phyloP scores from a whole-genome alignment of 2,797 vertebrate genomes.

The Etheostoma nigrum region DNA sequence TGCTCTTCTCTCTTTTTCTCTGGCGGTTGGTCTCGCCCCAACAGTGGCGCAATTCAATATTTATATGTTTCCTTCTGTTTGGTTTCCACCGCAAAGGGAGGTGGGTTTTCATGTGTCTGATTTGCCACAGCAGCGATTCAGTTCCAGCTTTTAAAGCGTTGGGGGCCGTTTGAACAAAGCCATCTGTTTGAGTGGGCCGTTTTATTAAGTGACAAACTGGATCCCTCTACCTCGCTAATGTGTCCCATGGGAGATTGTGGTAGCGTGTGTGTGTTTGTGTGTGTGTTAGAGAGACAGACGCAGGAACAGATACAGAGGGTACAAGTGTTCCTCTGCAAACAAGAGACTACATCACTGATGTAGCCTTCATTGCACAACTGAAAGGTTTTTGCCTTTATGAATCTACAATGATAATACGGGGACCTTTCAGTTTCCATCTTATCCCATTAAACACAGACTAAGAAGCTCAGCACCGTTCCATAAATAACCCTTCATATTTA shows the following conservation, averaged over 20 bases:
- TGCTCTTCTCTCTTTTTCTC: conserved; percentile 10
- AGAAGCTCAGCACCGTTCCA: conserved; percentile 36
- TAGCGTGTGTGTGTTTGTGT: conserved; percentile 35
- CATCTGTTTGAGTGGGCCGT: conserved; percentile 81
- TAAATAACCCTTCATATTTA: conserved; percentile 65
- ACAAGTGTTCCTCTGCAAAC: conserved; percentile 47
- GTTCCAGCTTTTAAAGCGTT: conserved; percentile 70
- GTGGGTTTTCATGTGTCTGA: conserved; percentile 66
- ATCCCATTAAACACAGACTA: conserved; percentile 42
- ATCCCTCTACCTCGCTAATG: conserved; percentile 78
- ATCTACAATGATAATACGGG: conserved; percentile 56
- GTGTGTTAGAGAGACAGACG: conserved; percentile 27
- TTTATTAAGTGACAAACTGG: conserved; percentile 85
- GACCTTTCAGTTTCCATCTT: conserved; percentile 52
- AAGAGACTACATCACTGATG: conserved; percentile 24
- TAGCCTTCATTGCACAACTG: conserved; percentile 33
- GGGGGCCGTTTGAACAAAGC: conserved; percentile 72
- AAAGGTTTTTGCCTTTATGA: conserved; percentile 54
- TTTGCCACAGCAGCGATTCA: conserved; percentile 66
- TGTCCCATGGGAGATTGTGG: conserved; percentile 67
- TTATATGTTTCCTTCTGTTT: conserved; percentile 76
- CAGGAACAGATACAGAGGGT: neutral
- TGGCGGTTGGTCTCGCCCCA: conserved; percentile 44
- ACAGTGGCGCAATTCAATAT: conserved; percentile 76
- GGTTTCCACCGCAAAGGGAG: conserved; percentile 59